Percentiles rank a stretch among this genome's conserved stretches.
phyloP scores from a whole-genome alignment of 2,888 invertebrate genomes.

The Deroplatys truncata region DNA sequence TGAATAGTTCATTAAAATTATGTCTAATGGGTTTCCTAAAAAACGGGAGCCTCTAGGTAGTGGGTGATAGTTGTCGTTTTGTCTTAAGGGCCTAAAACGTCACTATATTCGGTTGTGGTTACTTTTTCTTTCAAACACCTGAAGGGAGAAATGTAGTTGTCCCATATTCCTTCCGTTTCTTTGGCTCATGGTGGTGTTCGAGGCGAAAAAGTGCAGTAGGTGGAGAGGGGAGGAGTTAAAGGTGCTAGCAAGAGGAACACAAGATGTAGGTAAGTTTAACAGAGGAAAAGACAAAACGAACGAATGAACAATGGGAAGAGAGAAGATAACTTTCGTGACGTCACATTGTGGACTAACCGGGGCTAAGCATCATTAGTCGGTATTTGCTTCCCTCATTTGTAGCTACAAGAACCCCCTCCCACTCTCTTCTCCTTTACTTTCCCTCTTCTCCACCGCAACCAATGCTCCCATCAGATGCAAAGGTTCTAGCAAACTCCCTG shows the following conservation, averaged over 20 bases:
- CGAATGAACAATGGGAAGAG: not conserved
- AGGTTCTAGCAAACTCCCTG: slow-evolving; percentile 1
- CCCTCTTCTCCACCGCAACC: slow-evolving; percentile 12
- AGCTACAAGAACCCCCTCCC: slow-evolving; percentile 24
- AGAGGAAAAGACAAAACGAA: slow-evolving; percentile 10
- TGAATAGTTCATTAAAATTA: too few species aligned
- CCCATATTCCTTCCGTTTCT: not conserved
- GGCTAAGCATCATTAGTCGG: slow-evolving; percentile 31
- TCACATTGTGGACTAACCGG: slow-evolving; percentile 22
- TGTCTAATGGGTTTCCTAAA: too few species aligned
- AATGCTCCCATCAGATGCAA: slow-evolving; percentile 10
- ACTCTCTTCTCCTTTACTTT: slow-evolving; percentile 9
- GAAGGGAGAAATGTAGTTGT: not conserved
- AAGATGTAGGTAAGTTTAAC: not conserved
- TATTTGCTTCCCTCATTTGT: slow-evolving; percentile 29
- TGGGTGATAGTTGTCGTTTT: too few species aligned
- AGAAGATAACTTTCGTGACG: slow-evolving; percentile 9
- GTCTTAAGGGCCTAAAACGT: too few species aligned
- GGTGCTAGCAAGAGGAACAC: not conserved
- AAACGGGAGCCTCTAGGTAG: too few species aligned
- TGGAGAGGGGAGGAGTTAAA: not conserved
- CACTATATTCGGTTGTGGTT: not conserved
- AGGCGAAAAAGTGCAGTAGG: not conserved
- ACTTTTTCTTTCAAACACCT: not conserved
- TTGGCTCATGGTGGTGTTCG: not conserved